Percentiles rank a stretch among this genome's conserved stretches.
phyloP scores from a whole-genome alignment of 2,888 invertebrate species.

The Plutella xylostella region DNA sequence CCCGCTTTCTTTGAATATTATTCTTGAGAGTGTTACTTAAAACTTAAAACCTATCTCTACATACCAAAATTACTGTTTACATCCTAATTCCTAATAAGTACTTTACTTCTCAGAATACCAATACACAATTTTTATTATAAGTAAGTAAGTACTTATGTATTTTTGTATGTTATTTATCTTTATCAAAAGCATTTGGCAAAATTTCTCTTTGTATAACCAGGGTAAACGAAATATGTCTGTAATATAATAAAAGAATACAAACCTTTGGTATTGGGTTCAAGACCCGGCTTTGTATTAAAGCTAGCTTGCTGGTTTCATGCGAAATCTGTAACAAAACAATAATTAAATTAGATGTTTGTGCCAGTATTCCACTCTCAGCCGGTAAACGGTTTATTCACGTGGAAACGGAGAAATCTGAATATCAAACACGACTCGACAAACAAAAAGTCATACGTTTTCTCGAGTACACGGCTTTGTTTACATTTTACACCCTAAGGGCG shows the following conservation, averaged over 20 bases:
- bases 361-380: not conserved
- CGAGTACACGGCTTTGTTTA: not conserved
- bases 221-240: not conserved
- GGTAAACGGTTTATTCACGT: not conserved
- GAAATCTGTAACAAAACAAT: slow-evolving; percentile 42
- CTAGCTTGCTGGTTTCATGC: slow-evolving; percentile 44
- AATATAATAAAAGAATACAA: not conserved
- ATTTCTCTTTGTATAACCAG: not conserved
- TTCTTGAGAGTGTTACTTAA: no score
- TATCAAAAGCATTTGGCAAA: not conserved
- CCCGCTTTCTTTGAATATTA: not conserved
- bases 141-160: not conserved
- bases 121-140: no score
- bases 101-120: not conserved
- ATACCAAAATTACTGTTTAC: not conserved
- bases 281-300: slow-evolving; percentile 25
- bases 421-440: not conserved
- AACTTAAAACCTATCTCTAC: no score
- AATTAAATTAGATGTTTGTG: slow-evolving; percentile 6
- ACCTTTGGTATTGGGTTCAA: slow-evolving; percentile 38
- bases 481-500: not conserved
- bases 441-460: not conserved
- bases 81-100: not conserved
- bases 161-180: not conserved
- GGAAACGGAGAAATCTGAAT: no score